These are phyloP conservation scores for Microdon myrmicae DNA, from an alignment of 2,888 invertebrate genomes.

Conservation along the genomic window DNA sequence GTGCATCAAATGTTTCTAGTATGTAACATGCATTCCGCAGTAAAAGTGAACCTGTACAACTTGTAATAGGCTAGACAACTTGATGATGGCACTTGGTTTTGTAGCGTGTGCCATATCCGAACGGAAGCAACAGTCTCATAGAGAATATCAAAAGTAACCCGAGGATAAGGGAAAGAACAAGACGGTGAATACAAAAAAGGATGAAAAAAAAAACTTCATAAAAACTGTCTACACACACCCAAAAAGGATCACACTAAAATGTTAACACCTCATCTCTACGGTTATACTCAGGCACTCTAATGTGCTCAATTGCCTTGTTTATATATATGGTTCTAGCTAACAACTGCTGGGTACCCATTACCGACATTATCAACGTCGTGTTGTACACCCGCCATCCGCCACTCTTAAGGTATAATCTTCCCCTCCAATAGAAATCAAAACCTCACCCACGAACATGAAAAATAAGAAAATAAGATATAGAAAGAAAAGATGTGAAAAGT, in stretches of 20 bases:
- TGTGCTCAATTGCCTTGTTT: constrained; percentile 50
- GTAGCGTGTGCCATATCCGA: constrained; percentile 45
- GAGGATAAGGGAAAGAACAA: neutral
- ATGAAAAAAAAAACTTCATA: constrained; percentile 38
- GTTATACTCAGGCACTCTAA: constrained; percentile 45
- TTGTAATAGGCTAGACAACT: constrained; percentile 4
- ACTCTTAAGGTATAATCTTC: constrained; percentile 27
- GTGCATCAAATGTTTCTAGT: too few species aligned
- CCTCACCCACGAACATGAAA: constrained; percentile 9
- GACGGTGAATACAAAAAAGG: neutral
- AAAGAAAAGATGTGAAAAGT: constrained; percentile 24
- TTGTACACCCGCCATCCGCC: constrained; percentile 1
- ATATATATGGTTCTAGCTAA: constrained; percentile 30
- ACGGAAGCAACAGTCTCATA: constrained; percentile 25
- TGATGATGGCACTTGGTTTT: constrained; percentile 23
- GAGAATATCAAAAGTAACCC: constrained; percentile 7
- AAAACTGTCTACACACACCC: constrained; percentile 52
- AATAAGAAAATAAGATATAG: constrained; percentile 9
- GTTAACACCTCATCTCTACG: constrained; percentile 53
- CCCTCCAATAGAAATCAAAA: too few species aligned
- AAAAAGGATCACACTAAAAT: constrained; percentile 49
- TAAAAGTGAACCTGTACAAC: constrained; percentile 32
- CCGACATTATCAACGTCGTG: constrained; percentile 28
- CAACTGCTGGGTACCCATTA: constrained; percentile 40
- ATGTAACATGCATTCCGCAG: too few species aligned